Evolutionary conservation across 92 coral and sea anemone species (phyloP).

Genomic region (Meandrina meandrites): DNA sequence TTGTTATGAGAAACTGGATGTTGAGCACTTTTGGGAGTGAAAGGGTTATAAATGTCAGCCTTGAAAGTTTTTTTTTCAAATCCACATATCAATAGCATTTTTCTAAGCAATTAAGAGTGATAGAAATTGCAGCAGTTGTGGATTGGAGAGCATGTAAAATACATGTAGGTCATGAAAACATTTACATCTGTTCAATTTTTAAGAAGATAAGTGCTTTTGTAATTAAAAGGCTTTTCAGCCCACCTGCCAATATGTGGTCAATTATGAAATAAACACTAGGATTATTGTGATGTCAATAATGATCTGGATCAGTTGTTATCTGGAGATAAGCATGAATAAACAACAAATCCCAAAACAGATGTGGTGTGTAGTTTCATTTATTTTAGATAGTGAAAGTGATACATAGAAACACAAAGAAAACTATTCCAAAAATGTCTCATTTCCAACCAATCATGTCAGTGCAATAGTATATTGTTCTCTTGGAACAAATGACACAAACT

Average conservation of each 20-base stretch:
- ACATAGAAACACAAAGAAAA: not conserved
- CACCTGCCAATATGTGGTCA: not conserved
- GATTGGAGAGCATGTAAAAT: not conserved
- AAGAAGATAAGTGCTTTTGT: not conserved
- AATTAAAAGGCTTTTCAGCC: not conserved
- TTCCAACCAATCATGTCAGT: not conserved
- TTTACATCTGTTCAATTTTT: not conserved
- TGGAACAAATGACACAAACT: not conserved
- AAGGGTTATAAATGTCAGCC: not conserved
- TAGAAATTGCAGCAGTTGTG: too few relatives aligned
- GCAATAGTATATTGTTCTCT: not conserved
- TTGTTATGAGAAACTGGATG: not conserved
- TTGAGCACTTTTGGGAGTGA: not conserved
- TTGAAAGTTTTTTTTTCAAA: not conserved
- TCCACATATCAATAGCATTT: not conserved
- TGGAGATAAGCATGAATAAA: constrained; percentile 23
- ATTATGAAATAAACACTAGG: not conserved
- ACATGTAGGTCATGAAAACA: not conserved
- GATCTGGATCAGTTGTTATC: not conserved
- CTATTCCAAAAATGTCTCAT: constrained; percentile 19
- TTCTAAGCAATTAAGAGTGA: not conserved
- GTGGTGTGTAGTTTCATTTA: not conserved
- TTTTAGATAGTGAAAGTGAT: not conserved
- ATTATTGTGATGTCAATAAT: not conserved
- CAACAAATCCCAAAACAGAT: constrained; percentile 32